Evolutionary conservation across 2,113 vertebrate species (phyloP).

Genomic region (Chamaetylas fuelleborni): DNA sequence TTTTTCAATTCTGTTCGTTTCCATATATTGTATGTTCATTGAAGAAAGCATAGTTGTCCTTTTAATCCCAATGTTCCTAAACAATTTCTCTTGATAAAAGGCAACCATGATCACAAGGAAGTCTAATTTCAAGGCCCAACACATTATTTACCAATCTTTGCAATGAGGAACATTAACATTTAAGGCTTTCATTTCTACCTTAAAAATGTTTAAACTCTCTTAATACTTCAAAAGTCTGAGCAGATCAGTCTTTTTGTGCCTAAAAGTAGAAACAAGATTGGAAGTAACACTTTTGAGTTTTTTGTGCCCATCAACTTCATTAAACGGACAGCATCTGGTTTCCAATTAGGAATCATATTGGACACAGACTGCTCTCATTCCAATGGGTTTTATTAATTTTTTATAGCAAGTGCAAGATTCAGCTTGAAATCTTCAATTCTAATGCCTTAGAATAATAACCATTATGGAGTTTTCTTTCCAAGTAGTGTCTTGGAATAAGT

Average conservation of each 20-base stretch:
- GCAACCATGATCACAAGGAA: no score
- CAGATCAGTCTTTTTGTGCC: background rate
- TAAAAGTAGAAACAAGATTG: background rate
- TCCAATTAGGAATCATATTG: background rate
- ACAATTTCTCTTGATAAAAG: background rate
- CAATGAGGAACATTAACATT: rapidly evolving
- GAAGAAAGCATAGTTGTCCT: background rate
- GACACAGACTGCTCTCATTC: background rate
- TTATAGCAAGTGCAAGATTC: background rate
- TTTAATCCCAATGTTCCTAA: background rate
- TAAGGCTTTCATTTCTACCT: background rate
- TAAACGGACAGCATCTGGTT: background rate
- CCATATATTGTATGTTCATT: background rate
- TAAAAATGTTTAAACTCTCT: background rate
- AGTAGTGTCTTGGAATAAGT: background rate
- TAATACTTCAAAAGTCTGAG: background rate
- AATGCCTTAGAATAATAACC: background rate
- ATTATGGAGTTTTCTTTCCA: background rate
- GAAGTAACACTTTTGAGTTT: background rate
- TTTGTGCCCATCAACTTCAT: background rate
- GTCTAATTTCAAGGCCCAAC: background rate
- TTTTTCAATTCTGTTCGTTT: background rate
- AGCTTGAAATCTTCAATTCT: background rate
- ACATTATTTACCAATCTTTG: background rate
- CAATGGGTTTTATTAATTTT: background rate